Conservation (phyloP, 2,888 invertebrate species). For the Torymus aiolomorphi region DNA sequence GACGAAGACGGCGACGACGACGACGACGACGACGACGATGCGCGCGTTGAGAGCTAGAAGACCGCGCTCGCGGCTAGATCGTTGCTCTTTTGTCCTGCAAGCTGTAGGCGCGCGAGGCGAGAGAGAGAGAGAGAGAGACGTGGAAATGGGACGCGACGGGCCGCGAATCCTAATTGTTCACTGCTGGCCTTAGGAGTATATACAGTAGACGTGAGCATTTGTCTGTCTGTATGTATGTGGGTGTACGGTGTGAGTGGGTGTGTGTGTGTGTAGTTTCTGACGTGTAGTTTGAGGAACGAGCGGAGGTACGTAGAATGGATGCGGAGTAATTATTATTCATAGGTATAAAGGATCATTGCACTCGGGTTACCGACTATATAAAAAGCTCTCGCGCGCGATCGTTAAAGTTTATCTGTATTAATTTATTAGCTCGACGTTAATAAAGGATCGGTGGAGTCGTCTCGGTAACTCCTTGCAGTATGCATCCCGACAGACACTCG, state of each 20-base stretch:
- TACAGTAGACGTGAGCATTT: background rate
- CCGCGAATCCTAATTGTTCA: constrained; percentile 48
- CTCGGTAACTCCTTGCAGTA: no score
- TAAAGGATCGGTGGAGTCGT: no score
- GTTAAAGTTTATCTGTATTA: no score
- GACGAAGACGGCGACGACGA: constrained; percentile 4
- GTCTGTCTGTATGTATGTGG: background rate
- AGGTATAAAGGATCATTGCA: no score
- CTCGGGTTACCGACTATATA: no score
- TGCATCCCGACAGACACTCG: no score
- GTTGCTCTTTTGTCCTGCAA: constrained; percentile 53
- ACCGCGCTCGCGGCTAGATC: constrained; percentile 8
- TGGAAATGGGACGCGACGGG: constrained; percentile 12
- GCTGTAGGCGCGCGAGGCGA: background rate
- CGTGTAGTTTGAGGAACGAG: no score
- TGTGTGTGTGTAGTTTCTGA: no score
- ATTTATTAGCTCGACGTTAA: no score
- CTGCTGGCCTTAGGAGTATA: background rate
- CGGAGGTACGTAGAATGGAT: no score
- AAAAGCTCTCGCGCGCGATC: no score
- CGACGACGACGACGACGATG: constrained; percentile 6
- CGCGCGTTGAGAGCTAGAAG: background rate
- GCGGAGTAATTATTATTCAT: no score
- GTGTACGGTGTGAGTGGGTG: background rate
- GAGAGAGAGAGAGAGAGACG: constrained; percentile 27